Base-by-base conservation (phyloP, 1,140 invertebrate genomes). In the Sesamia nonagrioides region DNA sequence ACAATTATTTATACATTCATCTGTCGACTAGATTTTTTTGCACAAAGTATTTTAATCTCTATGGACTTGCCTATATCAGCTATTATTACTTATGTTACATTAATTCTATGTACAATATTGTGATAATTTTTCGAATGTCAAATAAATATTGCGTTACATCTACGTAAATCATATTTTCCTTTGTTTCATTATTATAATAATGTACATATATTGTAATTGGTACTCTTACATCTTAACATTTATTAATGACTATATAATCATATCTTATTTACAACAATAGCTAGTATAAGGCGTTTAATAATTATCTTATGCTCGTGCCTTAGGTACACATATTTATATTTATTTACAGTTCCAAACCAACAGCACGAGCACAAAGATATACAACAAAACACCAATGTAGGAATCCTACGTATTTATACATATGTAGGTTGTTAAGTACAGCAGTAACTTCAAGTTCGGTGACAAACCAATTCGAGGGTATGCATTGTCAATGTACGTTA, bases 11-110 rank as follows among this genome's bases (percentile, higher is more conserved):
- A 90, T 90, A 90, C 88, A 91, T 93, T 93, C 89, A 93, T 92
- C 82, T 94, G 77, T 91, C 90, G 93, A 95, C 93, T 95, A 95
- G 93, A 95, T 88, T 89, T 88, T 27, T 94, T 94, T 93, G 92
- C 92, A 94, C 91, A 89, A 92, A 88, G 84, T 91, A 88, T 89
- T 86, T 85, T 89, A 54, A 89, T 91, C 86, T 88, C 83, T 91
- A 88, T 87, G 78, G 84, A 86, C 85, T 88, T 85, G 85, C 68
- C 74, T 77, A 84, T 81, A 75, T 54, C 71, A 82, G 74, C 78
- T 84, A 82, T 81, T 80, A 60, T 83, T 87, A 91, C 78, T 86
- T 90, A 89, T 76, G 73, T 78, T 78, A 63, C 40, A 33, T 75
- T 75, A 75, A 18, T 78, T 79, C 71, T 92, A 94, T 92, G 74